phyloP scores from a whole-genome alignment of 2,113 vertebrate species.

The Stomatorhinus ivindoensis region DNA sequence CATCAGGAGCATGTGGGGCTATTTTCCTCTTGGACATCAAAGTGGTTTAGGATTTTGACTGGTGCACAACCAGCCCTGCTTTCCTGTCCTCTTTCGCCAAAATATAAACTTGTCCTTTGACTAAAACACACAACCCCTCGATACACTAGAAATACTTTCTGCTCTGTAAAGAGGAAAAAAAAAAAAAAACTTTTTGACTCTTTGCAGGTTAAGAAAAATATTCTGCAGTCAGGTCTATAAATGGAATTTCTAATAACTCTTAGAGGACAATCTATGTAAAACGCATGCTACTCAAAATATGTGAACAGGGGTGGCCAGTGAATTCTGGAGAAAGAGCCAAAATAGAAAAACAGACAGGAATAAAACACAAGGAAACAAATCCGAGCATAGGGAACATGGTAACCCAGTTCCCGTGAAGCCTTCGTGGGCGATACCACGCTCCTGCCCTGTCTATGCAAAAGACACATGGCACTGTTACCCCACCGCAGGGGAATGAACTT shows the following conservation, averaged over 20 bases:
- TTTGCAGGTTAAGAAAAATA: background rate
- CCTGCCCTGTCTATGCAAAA: background rate
- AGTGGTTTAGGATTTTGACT: background rate
- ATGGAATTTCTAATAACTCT: background rate
- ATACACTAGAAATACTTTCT: background rate
- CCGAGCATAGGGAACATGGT: background rate
- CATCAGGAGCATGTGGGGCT: background rate
- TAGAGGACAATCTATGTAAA: background rate
- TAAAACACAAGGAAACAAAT: conserved; percentile 4
- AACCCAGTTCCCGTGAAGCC: background rate
- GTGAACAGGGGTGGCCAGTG: background rate
- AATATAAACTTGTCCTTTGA: background rate
- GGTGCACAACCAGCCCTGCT: background rate
- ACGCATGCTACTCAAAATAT: background rate
- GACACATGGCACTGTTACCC: background rate
- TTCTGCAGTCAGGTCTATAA: background rate
- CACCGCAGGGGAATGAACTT: background rate
- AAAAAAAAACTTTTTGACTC: background rate
- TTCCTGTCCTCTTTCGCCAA: background rate
- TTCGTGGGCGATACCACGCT: background rate
- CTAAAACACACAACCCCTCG: background rate
- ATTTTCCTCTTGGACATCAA: background rate
- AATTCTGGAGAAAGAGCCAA: background rate
- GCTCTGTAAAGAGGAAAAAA: background rate
- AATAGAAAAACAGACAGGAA: conserved; percentile 1